Evolutionary conservation across 2,888 invertebrate genomes (phyloP).

Genomic region (Willowsia nigromaculata): DNA sequence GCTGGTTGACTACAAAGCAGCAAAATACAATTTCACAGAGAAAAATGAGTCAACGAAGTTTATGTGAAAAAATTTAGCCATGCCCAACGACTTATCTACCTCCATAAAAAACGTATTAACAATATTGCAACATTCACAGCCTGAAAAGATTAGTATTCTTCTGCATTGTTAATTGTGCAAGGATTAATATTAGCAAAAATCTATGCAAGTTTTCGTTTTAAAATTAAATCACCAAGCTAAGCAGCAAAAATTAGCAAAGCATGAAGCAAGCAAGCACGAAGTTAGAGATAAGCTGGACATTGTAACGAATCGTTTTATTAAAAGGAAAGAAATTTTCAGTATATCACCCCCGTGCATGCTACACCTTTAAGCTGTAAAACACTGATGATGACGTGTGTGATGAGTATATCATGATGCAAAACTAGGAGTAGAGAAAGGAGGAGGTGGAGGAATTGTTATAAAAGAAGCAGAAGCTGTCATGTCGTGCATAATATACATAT

Average conservation of each 20-base stretch:
- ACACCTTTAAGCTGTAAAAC: too few species aligned
- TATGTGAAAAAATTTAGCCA: background rate
- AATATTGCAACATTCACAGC: slow-evolving; percentile 44
- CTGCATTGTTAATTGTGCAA: background rate
- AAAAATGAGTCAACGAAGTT: background rate
- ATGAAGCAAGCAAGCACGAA: background rate
- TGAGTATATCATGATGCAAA: background rate
- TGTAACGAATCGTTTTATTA: too few species aligned
- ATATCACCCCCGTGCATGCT: too few species aligned
- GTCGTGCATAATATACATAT: background rate
- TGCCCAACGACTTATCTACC: slow-evolving; percentile 42
- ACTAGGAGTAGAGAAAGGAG: background rate
- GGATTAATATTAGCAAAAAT: background rate
- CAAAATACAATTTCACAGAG: background rate
- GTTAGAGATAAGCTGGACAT: background rate
- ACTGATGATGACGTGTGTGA: background rate
- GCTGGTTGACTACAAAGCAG: background rate
- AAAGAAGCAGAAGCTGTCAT: background rate
- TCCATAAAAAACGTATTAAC: slow-evolving; percentile 46
- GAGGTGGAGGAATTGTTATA: slow-evolving; percentile 22
- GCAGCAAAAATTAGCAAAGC: background rate
- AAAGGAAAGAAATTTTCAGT: too few species aligned
- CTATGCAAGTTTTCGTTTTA: background rate
- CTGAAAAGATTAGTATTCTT: slow-evolving; percentile 58
- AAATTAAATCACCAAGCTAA: background rate